These are phyloP conservation scores for Chiridota heheva DNA, from an alignment of 35 echinoderm and acorn worm species.

Conservation along the genomic window DNA sequence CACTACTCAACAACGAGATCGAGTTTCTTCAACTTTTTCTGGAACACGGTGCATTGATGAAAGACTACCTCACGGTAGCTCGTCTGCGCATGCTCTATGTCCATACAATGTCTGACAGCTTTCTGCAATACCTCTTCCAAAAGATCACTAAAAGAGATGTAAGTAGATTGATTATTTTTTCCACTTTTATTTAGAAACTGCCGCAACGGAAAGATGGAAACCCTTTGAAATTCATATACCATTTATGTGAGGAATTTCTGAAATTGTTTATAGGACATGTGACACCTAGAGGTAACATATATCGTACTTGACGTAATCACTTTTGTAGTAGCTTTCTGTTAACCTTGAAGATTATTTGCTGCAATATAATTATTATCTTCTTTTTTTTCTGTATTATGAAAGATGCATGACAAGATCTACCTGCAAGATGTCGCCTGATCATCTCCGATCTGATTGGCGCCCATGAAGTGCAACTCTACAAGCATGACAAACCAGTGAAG, in stretches of 20 bases:
- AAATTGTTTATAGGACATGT: background rate
- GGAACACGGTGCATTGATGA: conserved; percentile 81
- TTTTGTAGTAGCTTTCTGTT: background rate
- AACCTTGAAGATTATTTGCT: background rate
- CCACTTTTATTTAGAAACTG: background rate
- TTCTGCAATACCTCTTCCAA: conserved; percentile 25
- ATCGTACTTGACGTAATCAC: background rate
- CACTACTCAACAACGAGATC: conserved; percentile 69
- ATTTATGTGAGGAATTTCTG: background rate
- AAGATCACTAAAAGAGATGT: conserved; percentile 20
- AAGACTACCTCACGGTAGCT: conserved; percentile 82
- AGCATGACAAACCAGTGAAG: conserved; percentile 25
- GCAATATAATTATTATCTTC: background rate
- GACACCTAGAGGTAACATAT: background rate
- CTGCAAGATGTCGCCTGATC: conserved; percentile 45
- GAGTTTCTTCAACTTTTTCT: conserved; percentile 75
- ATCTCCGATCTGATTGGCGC: conserved; percentile 50
- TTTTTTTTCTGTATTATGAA: background rate
- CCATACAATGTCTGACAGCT: conserved; percentile 25
- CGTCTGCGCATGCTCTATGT: conserved; percentile 71
- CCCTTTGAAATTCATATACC: background rate
- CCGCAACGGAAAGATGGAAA: background rate
- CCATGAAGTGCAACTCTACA: conserved; percentile 64
- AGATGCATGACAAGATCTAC: conserved; percentile 37
- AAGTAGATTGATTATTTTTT: background rate